Percentiles rank a stretch among this genome's conserved stretches.
Conservation (phyloP, 1,140 invertebrate genomes). For the Psix sp. region DNA sequence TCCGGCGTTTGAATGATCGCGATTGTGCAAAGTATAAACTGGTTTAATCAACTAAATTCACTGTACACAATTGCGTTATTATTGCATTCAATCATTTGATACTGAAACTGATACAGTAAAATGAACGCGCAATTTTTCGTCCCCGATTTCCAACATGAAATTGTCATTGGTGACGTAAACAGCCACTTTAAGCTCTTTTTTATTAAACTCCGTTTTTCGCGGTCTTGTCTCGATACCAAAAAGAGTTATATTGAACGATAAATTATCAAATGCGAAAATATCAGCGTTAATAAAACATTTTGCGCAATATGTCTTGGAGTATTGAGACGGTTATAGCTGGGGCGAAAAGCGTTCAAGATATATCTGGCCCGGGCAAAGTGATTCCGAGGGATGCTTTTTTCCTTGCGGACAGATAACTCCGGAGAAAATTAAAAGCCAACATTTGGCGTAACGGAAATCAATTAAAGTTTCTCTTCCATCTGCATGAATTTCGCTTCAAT, state of each 20-base stretch:
- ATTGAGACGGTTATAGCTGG: constrained; percentile 43
- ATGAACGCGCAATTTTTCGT: too few relatives aligned
- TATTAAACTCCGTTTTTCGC: constrained; percentile 8
- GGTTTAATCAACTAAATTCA: constrained; percentile 39
- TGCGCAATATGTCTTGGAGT: constrained; percentile 44
- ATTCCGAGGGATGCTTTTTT: constrained; percentile 49
- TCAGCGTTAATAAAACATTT: constrained; percentile 57
- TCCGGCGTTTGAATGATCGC: constrained; percentile 35
- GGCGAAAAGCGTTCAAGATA: constrained; percentile 38
- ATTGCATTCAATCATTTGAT: constrained; percentile 35
- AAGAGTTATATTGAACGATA: constrained; percentile 48
- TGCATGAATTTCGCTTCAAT: constrained; percentile 55
- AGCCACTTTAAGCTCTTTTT: neutral
- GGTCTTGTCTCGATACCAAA: constrained; percentile 16
- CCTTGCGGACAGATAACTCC: constrained; percentile 33
- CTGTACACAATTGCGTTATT: constrained; percentile 32
- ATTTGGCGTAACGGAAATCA: constrained; percentile 57
- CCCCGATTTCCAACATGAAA: neutral
- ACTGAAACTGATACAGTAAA: constrained; percentile 21
- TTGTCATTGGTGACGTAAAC: neutral
- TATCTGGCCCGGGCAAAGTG: constrained; percentile 41
- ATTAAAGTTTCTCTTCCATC: constrained; percentile 56
- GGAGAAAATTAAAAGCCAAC: constrained; percentile 57
- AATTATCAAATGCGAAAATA: constrained; percentile 48
- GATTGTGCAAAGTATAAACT: constrained; percentile 39